These are phyloP conservation scores for Vombatus ursinus DNA, from an alignment of 2,113 vertebrate species.

Conservation along the genomic window DNA sequence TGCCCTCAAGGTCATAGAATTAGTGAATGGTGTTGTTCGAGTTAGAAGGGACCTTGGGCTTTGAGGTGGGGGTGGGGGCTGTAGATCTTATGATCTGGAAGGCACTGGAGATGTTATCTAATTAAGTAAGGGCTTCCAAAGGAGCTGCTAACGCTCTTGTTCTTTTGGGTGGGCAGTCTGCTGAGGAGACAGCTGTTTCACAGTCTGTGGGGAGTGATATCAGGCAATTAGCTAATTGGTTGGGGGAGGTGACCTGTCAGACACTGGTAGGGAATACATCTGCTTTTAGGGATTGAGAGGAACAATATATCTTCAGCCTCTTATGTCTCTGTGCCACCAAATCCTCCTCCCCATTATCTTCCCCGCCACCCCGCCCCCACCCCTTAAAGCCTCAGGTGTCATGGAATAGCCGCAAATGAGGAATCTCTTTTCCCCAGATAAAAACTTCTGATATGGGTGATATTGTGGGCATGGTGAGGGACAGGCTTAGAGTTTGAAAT, in stretches of 20 bases:
- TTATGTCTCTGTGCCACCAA: conserved; percentile 61
- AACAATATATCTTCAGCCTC: conserved; percentile 74
- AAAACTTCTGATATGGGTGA: not conserved
- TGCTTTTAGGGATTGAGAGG: conserved; percentile 77
- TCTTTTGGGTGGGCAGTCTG: conserved; percentile 78
- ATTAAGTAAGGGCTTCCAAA: conserved; percentile 80
- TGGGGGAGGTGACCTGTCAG: conserved; percentile 81
- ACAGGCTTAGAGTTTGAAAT: conserved; percentile 73
- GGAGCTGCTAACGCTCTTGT: conserved; percentile 72
- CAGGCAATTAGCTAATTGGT: conserved; percentile 88
- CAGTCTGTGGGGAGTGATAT: conserved; percentile 79
- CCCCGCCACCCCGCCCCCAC: not conserved
- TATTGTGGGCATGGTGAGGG: not conserved
- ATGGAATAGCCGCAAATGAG: conserved; percentile 69
- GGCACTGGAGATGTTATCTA: conserved; percentile 50
- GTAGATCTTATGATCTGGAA: not conserved
- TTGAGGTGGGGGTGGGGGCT: not conserved
- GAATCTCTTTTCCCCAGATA: conserved; percentile 70
- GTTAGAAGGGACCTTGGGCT: conserved; percentile 39
- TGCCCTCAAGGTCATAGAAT: not conserved
- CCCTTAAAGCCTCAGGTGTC: conserved; percentile 74
- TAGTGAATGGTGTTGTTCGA: not conserved
- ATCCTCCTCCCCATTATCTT: conserved; percentile 37
- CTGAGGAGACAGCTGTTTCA: conserved; percentile 77
- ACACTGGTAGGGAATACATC: conserved; percentile 75